Conservation (phyloP, 1,140 invertebrate genomes). For the Drosophila guanche region DNA sequence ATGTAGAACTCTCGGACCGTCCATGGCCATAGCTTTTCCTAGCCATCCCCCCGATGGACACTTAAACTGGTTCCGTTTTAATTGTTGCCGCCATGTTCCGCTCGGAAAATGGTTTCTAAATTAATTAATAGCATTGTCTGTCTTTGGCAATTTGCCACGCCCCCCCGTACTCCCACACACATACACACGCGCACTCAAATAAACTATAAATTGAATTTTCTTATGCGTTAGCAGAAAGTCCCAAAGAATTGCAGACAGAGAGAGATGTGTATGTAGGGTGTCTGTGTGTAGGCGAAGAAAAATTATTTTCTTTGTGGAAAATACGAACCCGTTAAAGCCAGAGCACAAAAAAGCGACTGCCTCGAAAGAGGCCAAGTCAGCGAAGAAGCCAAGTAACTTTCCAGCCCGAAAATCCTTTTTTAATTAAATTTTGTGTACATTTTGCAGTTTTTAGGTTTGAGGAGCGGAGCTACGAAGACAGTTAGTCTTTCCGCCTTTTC, state of each 20-base stretch:
- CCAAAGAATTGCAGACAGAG: not conserved
- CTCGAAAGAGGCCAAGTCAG: constrained; percentile 59
- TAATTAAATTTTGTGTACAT: constrained; percentile 81
- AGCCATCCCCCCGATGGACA: not conserved
- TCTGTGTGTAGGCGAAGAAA: constrained; percentile 33
- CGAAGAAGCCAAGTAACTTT: constrained; percentile 76
- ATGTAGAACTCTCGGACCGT: no score
- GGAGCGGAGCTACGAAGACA: constrained; percentile 17
- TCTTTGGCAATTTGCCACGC: constrained; percentile 69
- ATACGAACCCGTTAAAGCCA: constrained; percentile 17
- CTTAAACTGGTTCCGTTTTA: constrained; percentile 47
- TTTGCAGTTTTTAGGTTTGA: constrained; percentile 81
- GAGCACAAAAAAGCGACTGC: not conserved
- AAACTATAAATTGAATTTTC: constrained; percentile 81
- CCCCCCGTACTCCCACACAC: constrained; percentile 8
- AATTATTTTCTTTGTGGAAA: constrained; percentile 54
- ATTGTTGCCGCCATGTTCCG: constrained; percentile 49
- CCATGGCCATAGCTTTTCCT: not conserved
- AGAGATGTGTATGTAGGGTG: constrained; percentile 1
- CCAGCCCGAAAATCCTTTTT: constrained; percentile 77
- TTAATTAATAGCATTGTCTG: constrained; percentile 78
- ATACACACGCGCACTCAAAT: constrained; percentile 28
- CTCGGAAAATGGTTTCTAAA: constrained; percentile 54
- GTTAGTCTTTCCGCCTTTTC: constrained; percentile 14
- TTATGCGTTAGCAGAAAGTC: constrained; percentile 58